Evolutionary conservation across 2,113 vertebrate species (phyloP).

Genomic region (Falco punctatus): DNA sequence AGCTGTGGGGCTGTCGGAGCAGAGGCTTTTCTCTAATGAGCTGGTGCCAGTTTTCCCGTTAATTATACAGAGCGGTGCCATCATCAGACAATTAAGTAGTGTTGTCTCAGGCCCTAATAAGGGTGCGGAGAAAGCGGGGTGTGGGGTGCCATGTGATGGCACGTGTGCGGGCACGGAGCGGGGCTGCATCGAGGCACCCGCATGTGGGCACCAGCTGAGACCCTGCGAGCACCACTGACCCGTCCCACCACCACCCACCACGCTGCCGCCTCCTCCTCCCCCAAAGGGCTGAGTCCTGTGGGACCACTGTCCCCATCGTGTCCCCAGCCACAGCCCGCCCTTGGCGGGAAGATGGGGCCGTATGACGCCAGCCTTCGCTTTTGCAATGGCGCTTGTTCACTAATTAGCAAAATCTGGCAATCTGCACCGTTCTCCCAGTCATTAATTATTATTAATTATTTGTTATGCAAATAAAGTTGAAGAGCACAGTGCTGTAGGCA

Average conservation of each 20-base stretch:
- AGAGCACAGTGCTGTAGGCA: not conserved
- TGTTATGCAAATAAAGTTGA: slow-evolving; percentile 53
- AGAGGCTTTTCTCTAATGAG: not conserved
- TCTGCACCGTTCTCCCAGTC: not conserved
- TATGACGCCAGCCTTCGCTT: accelerated
- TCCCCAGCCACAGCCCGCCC: not conserved
- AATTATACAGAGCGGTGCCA: slow-evolving; percentile 35
- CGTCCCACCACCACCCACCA: not conserved
- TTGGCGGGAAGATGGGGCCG: accelerated
- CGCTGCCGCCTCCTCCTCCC: not conserved
- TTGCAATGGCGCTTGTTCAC: accelerated
- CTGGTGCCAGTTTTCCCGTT: not conserved
- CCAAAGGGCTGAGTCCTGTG: not conserved
- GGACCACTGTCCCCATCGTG: not conserved
- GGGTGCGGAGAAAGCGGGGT: not conserved
- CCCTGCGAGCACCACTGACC: accelerated
- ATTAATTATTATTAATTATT: slow-evolving; percentile 69
- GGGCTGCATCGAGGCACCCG: accelerated
- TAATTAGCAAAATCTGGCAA: slow-evolving; percentile 56
- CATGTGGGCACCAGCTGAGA: not conserved
- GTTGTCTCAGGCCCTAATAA: not conserved
- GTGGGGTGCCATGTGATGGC: not conserved
- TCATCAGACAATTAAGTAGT: not conserved
- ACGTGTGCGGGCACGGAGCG: accelerated
- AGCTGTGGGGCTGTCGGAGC: not conserved